phyloP scores from a whole-genome alignment of 2,888 invertebrate genomes.

The Caenorhabditis panamensis region DNA sequence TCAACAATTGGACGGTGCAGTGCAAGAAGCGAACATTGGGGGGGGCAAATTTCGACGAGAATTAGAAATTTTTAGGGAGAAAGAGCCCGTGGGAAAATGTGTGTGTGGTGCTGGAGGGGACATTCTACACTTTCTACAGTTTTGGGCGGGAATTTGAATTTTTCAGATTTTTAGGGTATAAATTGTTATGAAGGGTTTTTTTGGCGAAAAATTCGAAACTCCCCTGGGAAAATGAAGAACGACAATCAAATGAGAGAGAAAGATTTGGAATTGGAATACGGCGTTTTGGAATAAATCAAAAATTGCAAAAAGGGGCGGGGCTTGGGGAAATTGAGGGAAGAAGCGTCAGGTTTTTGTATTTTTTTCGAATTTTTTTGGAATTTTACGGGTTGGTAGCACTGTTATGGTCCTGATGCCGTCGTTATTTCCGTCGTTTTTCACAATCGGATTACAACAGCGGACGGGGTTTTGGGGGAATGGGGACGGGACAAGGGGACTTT shows the following conservation, averaged over 20 bases:
- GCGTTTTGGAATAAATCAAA: neutral
- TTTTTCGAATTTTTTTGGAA: slow-evolving; percentile 22
- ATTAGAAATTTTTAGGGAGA: neutral
- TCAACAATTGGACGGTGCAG: too few relatives aligned
- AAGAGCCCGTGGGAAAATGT: slow-evolving; percentile 20
- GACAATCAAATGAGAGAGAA: neutral
- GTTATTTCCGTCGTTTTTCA: too few relatives aligned
- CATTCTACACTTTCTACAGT: slow-evolving; percentile 14
- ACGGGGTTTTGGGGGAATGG: too few relatives aligned
- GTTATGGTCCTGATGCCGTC: too few relatives aligned
- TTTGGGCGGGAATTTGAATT: neutral
- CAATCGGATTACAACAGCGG: too few relatives aligned
- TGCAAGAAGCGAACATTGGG: neutral
- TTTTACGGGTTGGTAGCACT: slow-evolving; percentile 30
- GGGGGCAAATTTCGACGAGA: neutral
- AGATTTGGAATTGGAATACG: neutral
- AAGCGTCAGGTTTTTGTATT: neutral
- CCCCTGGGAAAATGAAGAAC: neutral
- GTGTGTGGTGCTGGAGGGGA: slow-evolving; percentile 5
- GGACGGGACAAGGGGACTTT: too few relatives aligned
- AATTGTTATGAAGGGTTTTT: slow-evolving; percentile 11
- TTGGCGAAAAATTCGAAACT: too few relatives aligned
- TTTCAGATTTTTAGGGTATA: slow-evolving; percentile 9
- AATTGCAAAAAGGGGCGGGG: neutral
- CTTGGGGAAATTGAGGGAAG: neutral